Conservation (phyloP, 2,888 invertebrate species). For the Chromoteleia sp. region DNA sequence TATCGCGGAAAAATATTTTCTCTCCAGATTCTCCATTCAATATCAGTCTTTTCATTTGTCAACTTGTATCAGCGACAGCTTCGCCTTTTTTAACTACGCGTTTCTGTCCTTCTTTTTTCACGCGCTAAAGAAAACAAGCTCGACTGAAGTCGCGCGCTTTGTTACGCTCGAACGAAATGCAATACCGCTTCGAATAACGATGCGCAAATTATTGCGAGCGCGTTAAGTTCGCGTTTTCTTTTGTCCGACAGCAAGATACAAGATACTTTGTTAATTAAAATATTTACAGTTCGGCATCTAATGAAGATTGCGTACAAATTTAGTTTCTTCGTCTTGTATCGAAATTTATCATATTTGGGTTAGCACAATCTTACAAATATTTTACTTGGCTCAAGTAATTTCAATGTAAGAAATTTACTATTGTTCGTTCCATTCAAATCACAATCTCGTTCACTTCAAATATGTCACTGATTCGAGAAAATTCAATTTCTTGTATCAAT, state of each 20-base stretch:
- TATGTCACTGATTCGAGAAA: too few relatives aligned
- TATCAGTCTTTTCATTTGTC: conserved; percentile 70
- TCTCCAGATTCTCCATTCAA: conserved; percentile 62
- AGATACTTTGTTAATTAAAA: conserved; percentile 12
- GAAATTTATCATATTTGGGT: not conserved
- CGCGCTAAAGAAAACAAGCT: conserved; percentile 42
- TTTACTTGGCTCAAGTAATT: too few relatives aligned
- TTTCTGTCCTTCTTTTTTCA: conserved; percentile 27
- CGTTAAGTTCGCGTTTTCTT: conserved; percentile 21
- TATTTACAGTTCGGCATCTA: not conserved
- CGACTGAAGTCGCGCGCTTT: conserved; percentile 39
- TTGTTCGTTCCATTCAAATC: too few relatives aligned
- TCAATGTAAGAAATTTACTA: too few relatives aligned
- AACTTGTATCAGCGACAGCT: conserved; percentile 57
- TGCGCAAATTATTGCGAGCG: conserved; percentile 35
- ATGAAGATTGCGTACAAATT: not conserved
- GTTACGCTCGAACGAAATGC: conserved; percentile 53
- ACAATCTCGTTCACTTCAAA: too few relatives aligned
- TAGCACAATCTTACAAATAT: too few relatives aligned
- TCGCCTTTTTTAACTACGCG: conserved; percentile 39
- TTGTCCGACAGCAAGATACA: conserved; percentile 8
- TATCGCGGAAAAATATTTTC: conserved; percentile 63
- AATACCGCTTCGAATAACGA: conserved; percentile 53
- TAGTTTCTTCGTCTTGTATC: not conserved
- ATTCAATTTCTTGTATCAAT: too few relatives aligned